phyloP scores from a whole-genome alignment of 2,797 vertebrate genomes.

The Carapus acus region DNA sequence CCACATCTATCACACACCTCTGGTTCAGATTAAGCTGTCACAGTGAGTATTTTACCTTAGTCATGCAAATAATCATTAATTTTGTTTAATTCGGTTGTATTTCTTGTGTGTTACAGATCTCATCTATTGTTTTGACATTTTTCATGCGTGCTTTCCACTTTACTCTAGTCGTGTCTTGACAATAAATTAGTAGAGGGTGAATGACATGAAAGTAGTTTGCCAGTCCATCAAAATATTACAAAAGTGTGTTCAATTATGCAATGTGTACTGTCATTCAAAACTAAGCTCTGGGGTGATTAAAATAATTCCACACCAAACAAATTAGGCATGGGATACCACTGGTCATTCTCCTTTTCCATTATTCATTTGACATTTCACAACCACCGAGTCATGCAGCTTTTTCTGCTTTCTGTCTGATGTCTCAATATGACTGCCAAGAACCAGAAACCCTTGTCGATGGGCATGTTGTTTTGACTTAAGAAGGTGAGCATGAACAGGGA shows the following conservation, averaged over 20 bases:
- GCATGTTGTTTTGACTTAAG: neutral
- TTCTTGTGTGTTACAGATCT: too few relatives aligned
- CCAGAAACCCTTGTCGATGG: neutral
- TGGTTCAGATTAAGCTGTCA: too few relatives aligned
- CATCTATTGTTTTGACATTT: too few relatives aligned
- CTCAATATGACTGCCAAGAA: conserved; percentile 14
- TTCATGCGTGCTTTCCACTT: too few relatives aligned
- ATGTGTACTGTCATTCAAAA: neutral
- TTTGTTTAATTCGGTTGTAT: too few relatives aligned
- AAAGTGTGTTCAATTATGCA: too few relatives aligned
- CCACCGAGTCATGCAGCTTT: conserved; percentile 1
- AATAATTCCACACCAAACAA: conserved; percentile 1
- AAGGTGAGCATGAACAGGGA: neutral
- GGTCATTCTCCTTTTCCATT: neutral
- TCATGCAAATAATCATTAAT: too few relatives aligned
- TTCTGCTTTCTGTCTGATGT: conserved; percentile 1
- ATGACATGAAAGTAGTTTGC: too few relatives aligned
- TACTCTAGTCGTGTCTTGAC: too few relatives aligned
- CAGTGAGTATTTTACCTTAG: too few relatives aligned
- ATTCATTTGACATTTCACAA: conserved; percentile 6
- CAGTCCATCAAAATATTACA: too few relatives aligned
- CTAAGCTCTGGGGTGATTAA: neutral
- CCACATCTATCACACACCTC: conserved; percentile 43
- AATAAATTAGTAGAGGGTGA: too few relatives aligned
- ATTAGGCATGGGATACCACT: neutral